These are phyloP conservation scores for Enhydra lutris DNA, from an alignment of 2,113 vertebrate species.

Conservation along the genomic window DNA sequence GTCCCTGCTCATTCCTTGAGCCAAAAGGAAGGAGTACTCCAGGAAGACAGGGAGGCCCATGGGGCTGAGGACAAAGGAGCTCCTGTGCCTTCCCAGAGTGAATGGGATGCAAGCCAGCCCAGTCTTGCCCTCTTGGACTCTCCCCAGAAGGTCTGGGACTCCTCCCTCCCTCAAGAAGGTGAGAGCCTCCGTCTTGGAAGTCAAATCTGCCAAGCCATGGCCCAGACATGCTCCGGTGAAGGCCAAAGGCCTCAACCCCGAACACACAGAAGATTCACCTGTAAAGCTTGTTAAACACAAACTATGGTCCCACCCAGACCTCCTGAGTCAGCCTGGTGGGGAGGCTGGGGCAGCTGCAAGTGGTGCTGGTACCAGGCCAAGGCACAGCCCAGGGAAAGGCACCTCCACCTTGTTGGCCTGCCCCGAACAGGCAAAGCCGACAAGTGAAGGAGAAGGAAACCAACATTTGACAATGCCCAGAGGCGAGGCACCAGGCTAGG, in stretches of 20 bases:
- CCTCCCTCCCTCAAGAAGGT: background rate
- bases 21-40: conserved; percentile 3
- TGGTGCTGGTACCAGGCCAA: background rate
- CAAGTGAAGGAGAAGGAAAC: background rate
- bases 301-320: background rate
- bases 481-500: background rate
- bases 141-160: background rate
- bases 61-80: conserved; percentile 16
- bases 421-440: background rate
- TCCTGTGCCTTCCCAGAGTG: background rate
- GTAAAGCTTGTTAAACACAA: conserved; percentile 4
- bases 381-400: accelerated
- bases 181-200: background rate
- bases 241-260: background rate
- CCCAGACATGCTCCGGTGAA: background rate
- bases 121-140: background rate
- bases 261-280: background rate
- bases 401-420: background rate
- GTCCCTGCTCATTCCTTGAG: background rate
- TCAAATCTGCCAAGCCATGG: background rate
- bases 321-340: background rate
- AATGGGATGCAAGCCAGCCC: background rate
- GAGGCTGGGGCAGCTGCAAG: background rate
- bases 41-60: background rate
- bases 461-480: background rate